Evolutionary conservation across 2,797 vertebrate genomes (phyloP).

Genomic region (Rallus crepitans): DNA sequence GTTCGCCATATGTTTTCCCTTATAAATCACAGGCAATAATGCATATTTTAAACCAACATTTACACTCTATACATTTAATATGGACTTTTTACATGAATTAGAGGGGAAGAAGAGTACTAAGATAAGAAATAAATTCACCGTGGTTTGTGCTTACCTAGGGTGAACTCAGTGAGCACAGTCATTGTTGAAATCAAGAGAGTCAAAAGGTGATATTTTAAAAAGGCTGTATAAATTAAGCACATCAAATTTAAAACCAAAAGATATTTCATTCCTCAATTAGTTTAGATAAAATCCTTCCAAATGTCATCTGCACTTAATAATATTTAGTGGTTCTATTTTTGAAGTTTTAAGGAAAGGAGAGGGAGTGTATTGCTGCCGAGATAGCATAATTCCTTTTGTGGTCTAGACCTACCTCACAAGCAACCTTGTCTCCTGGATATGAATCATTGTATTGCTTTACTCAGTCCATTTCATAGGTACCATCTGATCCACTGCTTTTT

Average conservation of each 20-base stretch:
- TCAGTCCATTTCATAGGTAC: background rate
- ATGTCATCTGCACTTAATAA: background rate
- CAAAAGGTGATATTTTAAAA: background rate
- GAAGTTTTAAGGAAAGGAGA: background rate
- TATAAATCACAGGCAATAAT: background rate
- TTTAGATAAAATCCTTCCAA: background rate
- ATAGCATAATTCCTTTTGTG: accelerated
- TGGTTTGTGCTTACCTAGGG: background rate
- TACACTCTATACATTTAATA: background rate
- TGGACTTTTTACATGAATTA: background rate
- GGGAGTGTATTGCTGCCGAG: background rate
- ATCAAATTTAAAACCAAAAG: background rate
- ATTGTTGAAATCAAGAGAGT: background rate
- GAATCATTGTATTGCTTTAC: background rate
- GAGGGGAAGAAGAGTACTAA: background rate
- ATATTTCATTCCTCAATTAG: background rate
- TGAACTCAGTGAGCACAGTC: background rate
- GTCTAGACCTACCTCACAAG: background rate
- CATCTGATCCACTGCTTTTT: background rate
- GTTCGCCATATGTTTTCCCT: background rate
- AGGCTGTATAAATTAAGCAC: background rate
- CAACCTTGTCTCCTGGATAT: background rate
- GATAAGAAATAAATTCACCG: background rate
- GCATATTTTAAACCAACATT: background rate
- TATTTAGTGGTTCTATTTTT: background rate